Conservation (phyloP, 2,113 vertebrate genomes). For the Tretioscincus oriximinensis region DNA sequence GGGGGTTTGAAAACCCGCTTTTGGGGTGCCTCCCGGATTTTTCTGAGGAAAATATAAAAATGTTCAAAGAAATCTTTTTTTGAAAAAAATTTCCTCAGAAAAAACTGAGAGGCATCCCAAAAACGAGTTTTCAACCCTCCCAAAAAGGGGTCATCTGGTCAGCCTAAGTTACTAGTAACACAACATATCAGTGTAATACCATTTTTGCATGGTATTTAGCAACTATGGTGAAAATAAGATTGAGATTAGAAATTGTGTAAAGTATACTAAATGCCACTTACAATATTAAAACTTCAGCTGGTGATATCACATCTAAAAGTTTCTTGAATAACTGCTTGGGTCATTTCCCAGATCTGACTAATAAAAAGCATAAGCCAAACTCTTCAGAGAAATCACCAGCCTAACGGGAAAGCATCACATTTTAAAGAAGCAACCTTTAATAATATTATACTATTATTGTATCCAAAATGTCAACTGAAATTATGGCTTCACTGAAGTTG, state of each 20-base stretch:
- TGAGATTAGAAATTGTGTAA: neutral
- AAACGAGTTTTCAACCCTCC: too few relatives aligned
- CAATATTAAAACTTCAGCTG: neutral
- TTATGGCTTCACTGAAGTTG: neutral
- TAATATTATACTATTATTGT: neutral
- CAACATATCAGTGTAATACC: neutral
- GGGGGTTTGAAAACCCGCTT: too few relatives aligned
- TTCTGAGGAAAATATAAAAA: too few relatives aligned
- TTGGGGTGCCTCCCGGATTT: too few relatives aligned
- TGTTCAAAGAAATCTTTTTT: too few relatives aligned
- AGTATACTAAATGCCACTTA: neutral
- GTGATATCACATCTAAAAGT: neutral
- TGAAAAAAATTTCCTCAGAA: too few relatives aligned
- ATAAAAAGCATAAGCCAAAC: neutral
- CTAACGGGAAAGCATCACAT: neutral
- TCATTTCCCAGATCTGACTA: neutral
- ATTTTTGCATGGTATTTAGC: neutral
- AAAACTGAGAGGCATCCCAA: too few relatives aligned
- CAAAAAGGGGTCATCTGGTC: too few relatives aligned
- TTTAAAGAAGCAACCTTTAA: neutral
- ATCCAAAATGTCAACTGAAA: neutral
- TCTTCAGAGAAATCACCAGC: neutral
- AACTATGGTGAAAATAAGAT: neutral
- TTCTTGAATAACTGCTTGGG: slow-evolving; percentile 10
- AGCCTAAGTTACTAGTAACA: neutral